A percentile compares a stretch with the other conserved stretches of the same genome.
Conservation (phyloP, 2,113 vertebrate species). For the Crotalus horridus region DNA sequence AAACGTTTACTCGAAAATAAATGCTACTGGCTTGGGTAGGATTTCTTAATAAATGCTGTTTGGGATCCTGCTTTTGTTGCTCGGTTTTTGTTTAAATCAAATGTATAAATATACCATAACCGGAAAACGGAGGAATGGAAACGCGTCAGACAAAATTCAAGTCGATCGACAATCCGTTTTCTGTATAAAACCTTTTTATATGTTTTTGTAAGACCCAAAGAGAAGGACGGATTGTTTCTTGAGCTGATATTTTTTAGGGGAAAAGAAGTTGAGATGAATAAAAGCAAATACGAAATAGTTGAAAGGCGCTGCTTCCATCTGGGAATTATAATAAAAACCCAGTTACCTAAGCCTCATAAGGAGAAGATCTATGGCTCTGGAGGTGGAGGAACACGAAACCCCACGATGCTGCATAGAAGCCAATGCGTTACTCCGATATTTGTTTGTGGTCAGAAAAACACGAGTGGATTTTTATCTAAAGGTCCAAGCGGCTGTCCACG, state of each 20-base stretch:
- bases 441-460: not conserved
- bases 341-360: not conserved
- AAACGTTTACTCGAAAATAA: not conserved
- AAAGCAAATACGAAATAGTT: not conserved
- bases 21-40: not conserved
- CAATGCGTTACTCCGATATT: not conserved
- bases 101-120: not conserved
- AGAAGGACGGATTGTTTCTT: not conserved
- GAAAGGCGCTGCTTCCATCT: not conserved
- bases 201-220: not conserved
- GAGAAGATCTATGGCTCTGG: not conserved
- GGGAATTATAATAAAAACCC: slow-evolving; percentile 13
- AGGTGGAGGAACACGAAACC: not conserved
- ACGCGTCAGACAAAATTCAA: slow-evolving; percentile 16
- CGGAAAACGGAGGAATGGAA: not conserved
- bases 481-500: not conserved
- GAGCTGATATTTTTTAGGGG: not conserved
- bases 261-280: slow-evolving; percentile 4
- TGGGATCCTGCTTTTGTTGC: not conserved
- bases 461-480: not conserved
- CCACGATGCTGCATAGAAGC: not conserved
- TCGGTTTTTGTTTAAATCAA: not conserved
- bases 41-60: not conserved
- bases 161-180: not conserved
- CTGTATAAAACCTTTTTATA: not conserved